A percentile compares a stretch with the other conserved stretches of the same genome.
These are phyloP conservation scores for Steinernema feltiae DNA, from an alignment of 1,140 invertebrate species.

Conservation along the genomic window DNA sequence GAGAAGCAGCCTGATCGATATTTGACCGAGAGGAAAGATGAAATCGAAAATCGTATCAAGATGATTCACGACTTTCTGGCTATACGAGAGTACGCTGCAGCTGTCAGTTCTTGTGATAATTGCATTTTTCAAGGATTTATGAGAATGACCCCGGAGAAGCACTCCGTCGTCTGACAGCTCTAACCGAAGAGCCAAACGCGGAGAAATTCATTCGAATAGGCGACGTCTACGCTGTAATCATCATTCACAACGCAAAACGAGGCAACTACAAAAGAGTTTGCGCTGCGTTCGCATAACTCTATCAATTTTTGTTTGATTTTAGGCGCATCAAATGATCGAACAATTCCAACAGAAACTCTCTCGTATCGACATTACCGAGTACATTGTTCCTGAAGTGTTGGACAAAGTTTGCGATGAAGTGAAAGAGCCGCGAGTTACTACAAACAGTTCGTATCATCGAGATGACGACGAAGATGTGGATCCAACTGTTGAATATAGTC, in stretches of 20 bases:
- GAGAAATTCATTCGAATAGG: not conserved
- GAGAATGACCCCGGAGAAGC: not conserved
- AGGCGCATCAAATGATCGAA: slow-evolving; percentile 1
- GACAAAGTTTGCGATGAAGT: slow-evolving; percentile 6
- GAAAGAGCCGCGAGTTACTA: not conserved
- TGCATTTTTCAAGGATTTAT: not conserved
- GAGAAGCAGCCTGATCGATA: not conserved
- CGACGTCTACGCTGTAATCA: not conserved
- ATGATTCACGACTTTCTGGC: not conserved
- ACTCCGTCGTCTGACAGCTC: not conserved
- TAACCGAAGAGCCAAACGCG: not conserved
- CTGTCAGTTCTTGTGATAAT: not conserved
- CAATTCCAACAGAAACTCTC: not conserved
- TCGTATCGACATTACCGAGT: not conserved
- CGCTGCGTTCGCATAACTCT: not conserved
- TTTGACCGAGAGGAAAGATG: not conserved
- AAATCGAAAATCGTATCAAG: not conserved
- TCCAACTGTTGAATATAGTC: not conserved
- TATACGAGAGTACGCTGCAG: not conserved
- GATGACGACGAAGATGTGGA: not conserved
- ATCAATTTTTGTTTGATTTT: not conserved
- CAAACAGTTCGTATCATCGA: not conserved
- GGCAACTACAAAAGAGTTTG: not conserved
- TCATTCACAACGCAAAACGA: not conserved
- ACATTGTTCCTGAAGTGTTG: not conserved